A percentile compares a stretch with the other conserved stretches of the same genome.
These are phyloP conservation scores for Margarornis squamiger DNA, from an alignment of 2,797 vertebrate genomes.

Conservation along the genomic window DNA sequence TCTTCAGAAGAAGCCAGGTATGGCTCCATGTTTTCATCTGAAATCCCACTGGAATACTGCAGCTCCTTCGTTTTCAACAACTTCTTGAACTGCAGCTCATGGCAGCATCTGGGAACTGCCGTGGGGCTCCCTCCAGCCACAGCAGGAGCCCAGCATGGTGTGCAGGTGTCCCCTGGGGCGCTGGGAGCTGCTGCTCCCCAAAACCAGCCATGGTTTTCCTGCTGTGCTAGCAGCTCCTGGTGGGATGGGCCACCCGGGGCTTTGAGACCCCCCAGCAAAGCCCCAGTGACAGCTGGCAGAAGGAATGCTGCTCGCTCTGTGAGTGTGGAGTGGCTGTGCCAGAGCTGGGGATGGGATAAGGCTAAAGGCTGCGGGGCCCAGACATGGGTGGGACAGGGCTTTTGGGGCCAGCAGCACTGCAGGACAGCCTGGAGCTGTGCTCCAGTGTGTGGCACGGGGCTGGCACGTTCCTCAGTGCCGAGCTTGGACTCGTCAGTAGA, in stretches of 20 bases:
- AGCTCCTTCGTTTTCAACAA: neutral
- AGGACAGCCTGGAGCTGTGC: neutral
- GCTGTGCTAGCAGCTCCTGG: neutral
- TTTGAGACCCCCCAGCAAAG: neutral
- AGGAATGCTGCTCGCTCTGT: fast-evolving
- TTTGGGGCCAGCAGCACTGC: fast-evolving
- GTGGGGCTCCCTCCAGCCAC: slow-evolving; percentile 19
- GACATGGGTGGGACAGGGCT: fast-evolving
- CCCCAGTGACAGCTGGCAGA: neutral
- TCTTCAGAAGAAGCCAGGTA: neutral
- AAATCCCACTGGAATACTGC: neutral
- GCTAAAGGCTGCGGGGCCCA: neutral
- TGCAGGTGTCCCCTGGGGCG: fast-evolving
- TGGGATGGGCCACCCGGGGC: fast-evolving
- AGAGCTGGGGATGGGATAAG: neutral
- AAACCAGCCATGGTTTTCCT: fast-evolving
- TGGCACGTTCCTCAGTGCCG: fast-evolving
- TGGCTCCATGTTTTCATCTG: neutral
- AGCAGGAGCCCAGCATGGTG: neutral
- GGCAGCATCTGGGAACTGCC: fast-evolving
- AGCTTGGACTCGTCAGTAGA: fast-evolving
- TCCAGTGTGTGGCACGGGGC: fast-evolving
- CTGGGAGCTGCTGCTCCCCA: fast-evolving
- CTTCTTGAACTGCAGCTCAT: fast-evolving
- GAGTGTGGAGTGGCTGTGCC: fast-evolving